phyloP scores from a whole-genome alignment of 2,888 invertebrate species.

The Elysia crispata region DNA sequence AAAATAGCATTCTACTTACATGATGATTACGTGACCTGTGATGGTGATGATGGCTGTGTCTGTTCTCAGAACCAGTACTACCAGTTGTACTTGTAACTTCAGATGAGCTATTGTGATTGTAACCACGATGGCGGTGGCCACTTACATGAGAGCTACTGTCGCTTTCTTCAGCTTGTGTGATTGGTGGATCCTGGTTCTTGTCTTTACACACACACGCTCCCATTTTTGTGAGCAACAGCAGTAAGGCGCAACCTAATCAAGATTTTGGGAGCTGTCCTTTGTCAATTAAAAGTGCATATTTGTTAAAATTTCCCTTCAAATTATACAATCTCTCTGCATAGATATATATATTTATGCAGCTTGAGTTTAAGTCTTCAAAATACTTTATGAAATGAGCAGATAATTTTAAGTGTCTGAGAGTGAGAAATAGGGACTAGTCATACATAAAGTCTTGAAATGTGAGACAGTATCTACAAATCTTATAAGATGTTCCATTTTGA shows the following conservation, averaged over 20 bases:
- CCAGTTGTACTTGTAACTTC: slow-evolving; percentile 18
- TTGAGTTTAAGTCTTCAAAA: no score
- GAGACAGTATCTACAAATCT: no score
- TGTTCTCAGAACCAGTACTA: slow-evolving; percentile 16
- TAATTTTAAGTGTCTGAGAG: no score
- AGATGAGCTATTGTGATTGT: slow-evolving; percentile 22
- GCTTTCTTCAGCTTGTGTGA: slow-evolving; percentile 58
- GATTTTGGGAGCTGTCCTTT: no score
- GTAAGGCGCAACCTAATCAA: no score
- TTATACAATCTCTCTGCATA: no score
- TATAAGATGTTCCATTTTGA: not conserved
- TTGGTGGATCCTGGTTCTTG: slow-evolving; percentile 68
- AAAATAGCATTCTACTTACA: slow-evolving; percentile 22
- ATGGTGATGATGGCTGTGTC: slow-evolving; percentile 44
- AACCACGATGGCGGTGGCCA: slow-evolving; percentile 38
- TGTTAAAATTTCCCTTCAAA: no score
- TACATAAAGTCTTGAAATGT: no score
- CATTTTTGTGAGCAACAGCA: slow-evolving; percentile 79
- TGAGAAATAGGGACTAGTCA: no score
- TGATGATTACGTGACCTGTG: slow-evolving; percentile 48
- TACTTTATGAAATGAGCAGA: no score
- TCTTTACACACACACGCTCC: slow-evolving; percentile 88
- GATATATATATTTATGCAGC: no score
- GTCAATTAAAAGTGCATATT: no score
- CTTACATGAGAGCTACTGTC: slow-evolving; percentile 53